Conservation (phyloP, 2,113 vertebrate genomes). For the Columbina picui region DNA sequence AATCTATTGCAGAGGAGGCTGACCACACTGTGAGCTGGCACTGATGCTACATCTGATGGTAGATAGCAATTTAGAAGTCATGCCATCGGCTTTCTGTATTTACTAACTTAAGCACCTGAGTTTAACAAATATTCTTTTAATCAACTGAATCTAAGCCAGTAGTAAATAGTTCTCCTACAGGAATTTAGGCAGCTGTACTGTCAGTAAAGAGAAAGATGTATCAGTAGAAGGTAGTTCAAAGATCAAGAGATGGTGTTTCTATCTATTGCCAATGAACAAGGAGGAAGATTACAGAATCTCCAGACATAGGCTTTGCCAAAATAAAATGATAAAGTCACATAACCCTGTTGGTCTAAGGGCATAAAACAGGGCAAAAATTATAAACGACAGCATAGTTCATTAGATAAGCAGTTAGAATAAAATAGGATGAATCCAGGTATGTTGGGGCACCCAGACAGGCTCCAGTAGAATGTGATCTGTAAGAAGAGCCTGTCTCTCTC, state of each 20-base stretch:
- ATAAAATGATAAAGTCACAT: background rate
- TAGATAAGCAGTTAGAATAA: background rate
- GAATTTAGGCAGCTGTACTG: background rate
- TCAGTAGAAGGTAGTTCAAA: background rate
- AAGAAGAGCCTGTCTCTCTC: background rate
- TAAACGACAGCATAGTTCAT: background rate
- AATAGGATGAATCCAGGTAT: background rate
- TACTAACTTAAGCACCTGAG: background rate
- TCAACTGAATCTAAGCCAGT: background rate
- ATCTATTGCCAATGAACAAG: background rate
- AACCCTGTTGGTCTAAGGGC: background rate
- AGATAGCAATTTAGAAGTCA: background rate
- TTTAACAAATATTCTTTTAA: background rate
- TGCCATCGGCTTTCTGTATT: background rate
- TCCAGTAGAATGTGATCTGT: background rate
- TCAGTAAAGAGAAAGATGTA: background rate
- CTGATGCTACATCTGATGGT: background rate
- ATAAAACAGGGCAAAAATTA: background rate
- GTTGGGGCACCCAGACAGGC: background rate
- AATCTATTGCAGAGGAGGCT: background rate
- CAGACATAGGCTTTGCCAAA: background rate
- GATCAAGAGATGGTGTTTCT: fast-evolving
- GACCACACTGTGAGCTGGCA: background rate
- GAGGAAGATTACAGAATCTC: background rate
- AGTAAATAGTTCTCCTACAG: background rate